Conservation (phyloP, 1,140 invertebrate genomes). For the Drosophila ananassae region DNA sequence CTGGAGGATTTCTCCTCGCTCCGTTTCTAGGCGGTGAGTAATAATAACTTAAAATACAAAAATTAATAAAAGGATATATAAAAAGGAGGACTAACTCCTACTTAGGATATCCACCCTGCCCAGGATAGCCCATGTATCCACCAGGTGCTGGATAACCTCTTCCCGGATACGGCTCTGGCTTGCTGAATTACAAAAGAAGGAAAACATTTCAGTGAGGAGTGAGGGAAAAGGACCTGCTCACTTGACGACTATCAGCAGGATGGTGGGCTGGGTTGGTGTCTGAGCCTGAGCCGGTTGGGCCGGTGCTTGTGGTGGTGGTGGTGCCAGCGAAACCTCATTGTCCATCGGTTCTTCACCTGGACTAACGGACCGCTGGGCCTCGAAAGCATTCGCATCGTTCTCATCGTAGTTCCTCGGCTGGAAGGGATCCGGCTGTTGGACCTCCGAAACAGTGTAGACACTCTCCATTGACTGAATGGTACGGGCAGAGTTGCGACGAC, state of each 20-base stretch:
- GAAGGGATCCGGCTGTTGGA: neutral
- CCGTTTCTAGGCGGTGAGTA: slow-evolving; percentile 4
- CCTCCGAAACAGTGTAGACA: neutral
- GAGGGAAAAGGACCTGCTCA: neutral
- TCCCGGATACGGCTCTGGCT: neutral
- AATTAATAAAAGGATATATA: neutral
- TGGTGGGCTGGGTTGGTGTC: slow-evolving; percentile 17
- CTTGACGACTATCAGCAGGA: slow-evolving; percentile 51
- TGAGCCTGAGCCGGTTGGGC: neutral
- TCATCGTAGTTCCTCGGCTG: neutral
- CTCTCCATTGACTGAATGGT: slow-evolving; percentile 10
- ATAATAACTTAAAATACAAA: slow-evolving; percentile 3
- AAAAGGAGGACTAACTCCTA: neutral
- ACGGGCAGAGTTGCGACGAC: neutral
- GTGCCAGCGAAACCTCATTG: neutral
- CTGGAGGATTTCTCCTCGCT: neutral
- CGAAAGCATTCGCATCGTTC: neutral
- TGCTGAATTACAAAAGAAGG: neutral
- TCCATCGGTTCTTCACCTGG: neutral
- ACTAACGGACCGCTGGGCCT: neutral
- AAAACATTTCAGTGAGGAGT: no score
- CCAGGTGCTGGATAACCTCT: neutral
- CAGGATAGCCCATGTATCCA: neutral
- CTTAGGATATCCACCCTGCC: neutral
- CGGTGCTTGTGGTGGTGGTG: neutral